These are phyloP conservation scores for Drosophila peninsularis DNA, from an alignment of 2,888 invertebrate genomes.

Conservation along the genomic window DNA sequence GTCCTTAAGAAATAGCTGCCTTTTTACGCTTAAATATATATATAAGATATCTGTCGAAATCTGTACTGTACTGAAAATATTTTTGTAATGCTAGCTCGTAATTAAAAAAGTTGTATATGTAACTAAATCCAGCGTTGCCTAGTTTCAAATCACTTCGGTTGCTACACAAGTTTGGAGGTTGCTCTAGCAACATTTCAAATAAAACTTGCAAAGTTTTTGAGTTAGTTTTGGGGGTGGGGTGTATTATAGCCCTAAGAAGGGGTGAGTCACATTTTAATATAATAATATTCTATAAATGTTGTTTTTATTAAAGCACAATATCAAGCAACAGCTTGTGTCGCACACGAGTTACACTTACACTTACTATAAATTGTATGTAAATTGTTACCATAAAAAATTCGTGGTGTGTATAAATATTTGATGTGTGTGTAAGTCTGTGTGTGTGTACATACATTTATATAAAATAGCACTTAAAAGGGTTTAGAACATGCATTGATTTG, in stretches of 20 bases:
- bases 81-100: slow-evolving; percentile 22
- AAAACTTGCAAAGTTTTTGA: not conserved
- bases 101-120: not conserved
- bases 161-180: slow-evolving; percentile 19
- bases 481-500: slow-evolving; percentile 42
- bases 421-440: slow-evolving; percentile 14
- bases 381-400: slow-evolving; percentile 70
- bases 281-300: slow-evolving; percentile 31
- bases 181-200: slow-evolving; percentile 28
- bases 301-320: slow-evolving; percentile 69
- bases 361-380: slow-evolving; percentile 50
- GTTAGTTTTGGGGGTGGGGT: not conserved
- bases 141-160: slow-evolving; percentile 29
- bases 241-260: too few relatives aligned
- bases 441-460: slow-evolving; percentile 27
- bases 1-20: not conserved
- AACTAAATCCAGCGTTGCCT: slow-evolving; percentile 31
- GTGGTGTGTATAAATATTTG: slow-evolving; percentile 65
- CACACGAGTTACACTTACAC: slow-evolving; percentile 59
- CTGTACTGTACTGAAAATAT: slow-evolving; percentile 27
- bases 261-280: not conserved
- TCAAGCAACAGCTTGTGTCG: slow-evolving; percentile 65
- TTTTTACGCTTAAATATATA: not conserved
- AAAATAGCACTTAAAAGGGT: slow-evolving; percentile 56
- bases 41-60: slow-evolving; percentile 27